Evolutionary conservation across 2,113 vertebrate species (phyloP).

Genomic region (Pitta sordida): DNA sequence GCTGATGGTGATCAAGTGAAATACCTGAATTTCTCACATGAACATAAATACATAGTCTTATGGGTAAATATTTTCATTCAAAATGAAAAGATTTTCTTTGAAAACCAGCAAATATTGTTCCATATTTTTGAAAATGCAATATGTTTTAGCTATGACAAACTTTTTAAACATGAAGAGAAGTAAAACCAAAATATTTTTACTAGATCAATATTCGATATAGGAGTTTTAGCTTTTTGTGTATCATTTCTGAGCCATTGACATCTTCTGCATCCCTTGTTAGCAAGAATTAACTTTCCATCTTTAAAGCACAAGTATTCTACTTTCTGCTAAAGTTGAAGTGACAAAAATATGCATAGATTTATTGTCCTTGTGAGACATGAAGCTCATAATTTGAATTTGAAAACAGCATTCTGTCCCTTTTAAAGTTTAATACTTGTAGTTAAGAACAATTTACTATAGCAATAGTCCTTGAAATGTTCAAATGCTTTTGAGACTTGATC

Average conservation of each 20-base stretch:
- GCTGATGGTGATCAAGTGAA: background rate
- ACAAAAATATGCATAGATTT: constrained; percentile 11
- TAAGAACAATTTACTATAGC: constrained; percentile 40
- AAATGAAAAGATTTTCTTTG: background rate
- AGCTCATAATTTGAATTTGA: constrained; percentile 36
- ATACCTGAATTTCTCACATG: background rate
- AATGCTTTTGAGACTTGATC: constrained; percentile 43
- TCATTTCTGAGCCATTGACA: background rate
- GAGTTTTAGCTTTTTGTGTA: background rate
- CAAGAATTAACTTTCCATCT: background rate
- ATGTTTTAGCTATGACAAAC: background rate
- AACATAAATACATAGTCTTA: background rate
- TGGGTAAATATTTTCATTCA: background rate
- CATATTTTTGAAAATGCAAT: background rate
- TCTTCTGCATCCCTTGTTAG: background rate
- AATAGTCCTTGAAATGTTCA: constrained; percentile 57
- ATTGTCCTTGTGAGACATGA: constrained; percentile 26
- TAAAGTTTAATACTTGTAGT: constrained; percentile 43
- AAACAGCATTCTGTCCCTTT: constrained; percentile 19
- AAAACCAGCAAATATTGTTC: background rate
- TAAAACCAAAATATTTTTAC: background rate
- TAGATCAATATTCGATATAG: background rate
- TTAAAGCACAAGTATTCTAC: constrained; percentile 1
- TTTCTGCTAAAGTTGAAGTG: background rate
- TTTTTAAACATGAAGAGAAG: background rate